A percentile compares a stretch with the other conserved stretches of the same genome.
Conservation (phyloP, 1,140 invertebrate species). For the Xylocopa sonorina region DNA sequence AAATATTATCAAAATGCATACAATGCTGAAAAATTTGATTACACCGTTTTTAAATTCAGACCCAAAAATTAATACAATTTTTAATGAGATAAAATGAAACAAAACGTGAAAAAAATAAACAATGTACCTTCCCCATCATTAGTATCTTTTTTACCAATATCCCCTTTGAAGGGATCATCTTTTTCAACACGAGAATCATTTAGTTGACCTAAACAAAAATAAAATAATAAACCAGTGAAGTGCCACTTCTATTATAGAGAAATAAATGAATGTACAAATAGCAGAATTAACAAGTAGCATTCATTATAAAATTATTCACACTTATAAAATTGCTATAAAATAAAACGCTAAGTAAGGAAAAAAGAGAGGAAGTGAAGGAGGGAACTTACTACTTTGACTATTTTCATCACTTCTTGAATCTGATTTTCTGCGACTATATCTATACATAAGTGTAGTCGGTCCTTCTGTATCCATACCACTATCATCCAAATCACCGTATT, state of each 20-base stretch:
- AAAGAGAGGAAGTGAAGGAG: too few species aligned
- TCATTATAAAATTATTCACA: not conserved
- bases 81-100: constrained; percentile 25
- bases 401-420: constrained; percentile 78
- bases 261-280: constrained; percentile 29
- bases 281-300: constrained; percentile 16
- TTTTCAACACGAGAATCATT: constrained; percentile 77
- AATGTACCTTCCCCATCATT: constrained; percentile 77
- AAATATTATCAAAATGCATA: not conserved
- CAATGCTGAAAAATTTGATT: not conserved
- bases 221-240: constrained; percentile 68
- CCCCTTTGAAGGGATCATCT: constrained; percentile 75
- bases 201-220: constrained; percentile 78
- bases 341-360: constrained; percentile 9
- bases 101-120: constrained; percentile 66
- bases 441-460: constrained; percentile 73
- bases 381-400: constrained; percentile 77
- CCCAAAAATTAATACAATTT: not conserved
- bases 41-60: constrained; percentile 14
- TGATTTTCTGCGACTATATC: constrained; percentile 78
- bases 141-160: constrained; percentile 76
- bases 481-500: constrained; percentile 76
- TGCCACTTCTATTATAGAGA: constrained; percentile 14
- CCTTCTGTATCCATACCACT: constrained; percentile 76
- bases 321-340: too few species aligned